Evolutionary conservation across 2,888 invertebrate species (phyloP).

Genomic region (Vesta saturnalis): DNA sequence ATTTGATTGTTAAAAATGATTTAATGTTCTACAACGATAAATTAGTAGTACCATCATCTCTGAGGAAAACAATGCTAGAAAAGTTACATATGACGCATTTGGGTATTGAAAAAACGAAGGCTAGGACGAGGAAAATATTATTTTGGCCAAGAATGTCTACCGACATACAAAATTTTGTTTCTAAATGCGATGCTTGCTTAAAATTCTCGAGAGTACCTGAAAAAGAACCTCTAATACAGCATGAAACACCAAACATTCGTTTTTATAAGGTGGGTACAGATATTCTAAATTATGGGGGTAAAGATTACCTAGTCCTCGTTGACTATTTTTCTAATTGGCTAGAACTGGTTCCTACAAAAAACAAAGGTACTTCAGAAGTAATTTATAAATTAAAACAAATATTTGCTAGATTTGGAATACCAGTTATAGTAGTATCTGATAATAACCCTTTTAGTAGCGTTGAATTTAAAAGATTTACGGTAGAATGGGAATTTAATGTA

Average conservation of each 20-base stretch:
- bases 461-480: background rate
- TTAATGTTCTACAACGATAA: constrained; percentile 24
- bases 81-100: constrained; percentile 24
- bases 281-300: constrained; percentile 28
- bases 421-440: background rate
- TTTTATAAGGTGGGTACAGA: constrained; percentile 26
- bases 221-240: constrained; percentile 34
- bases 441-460: background rate
- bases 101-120: constrained; percentile 24
- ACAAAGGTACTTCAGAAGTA: background rate
- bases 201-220: constrained; percentile 19
- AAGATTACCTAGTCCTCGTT: constrained; percentile 39
- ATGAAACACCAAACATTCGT: constrained; percentile 26
- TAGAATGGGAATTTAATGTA: background rate
- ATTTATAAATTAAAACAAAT: background rate
- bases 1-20: constrained; percentile 13
- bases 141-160: constrained; percentile 28
- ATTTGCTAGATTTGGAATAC: background rate
- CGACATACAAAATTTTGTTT: constrained; percentile 23
- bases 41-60: constrained; percentile 27
- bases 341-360: constrained; percentile 21
- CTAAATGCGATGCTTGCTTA: constrained; percentile 23
- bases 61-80: constrained; percentile 18
- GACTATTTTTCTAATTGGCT: constrained; percentile 42
- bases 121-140: constrained; percentile 25